A percentile compares a stretch with the other conserved stretches of the same genome.
Conservation (phyloP, 2,113 vertebrate genomes). For the Prionailurus viverrinus region DNA sequence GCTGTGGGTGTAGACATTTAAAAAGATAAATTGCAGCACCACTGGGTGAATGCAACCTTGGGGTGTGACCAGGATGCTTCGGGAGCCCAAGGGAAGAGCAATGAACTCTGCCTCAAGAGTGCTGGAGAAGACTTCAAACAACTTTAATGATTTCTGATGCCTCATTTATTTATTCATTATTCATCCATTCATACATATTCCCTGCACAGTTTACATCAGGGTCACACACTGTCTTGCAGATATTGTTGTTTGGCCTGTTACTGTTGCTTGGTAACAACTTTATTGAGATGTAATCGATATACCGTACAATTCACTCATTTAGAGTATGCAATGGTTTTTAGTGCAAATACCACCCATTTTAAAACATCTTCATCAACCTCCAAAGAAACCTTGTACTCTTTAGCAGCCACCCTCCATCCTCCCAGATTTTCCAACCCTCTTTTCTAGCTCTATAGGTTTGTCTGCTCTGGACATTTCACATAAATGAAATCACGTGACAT, state of each 20-base stretch:
- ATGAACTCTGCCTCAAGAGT: neutral
- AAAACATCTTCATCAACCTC: neutral
- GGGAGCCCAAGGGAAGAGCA: neutral
- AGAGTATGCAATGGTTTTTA: neutral
- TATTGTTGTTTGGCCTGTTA: neutral
- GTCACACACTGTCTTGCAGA: neutral
- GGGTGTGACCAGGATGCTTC: neutral
- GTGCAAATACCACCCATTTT: too few species aligned
- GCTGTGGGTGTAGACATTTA: neutral
- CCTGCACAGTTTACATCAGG: neutral
- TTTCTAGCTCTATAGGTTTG: neutral
- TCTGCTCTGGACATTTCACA: neutral
- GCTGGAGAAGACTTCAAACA: neutral
- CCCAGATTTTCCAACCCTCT: too few species aligned
- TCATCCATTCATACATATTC: neutral
- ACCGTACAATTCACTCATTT: neutral
- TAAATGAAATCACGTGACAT: neutral
- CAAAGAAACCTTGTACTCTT: neutral
- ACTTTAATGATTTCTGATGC: neutral
- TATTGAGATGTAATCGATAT: neutral
- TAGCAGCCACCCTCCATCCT: neutral
- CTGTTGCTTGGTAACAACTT: neutral
- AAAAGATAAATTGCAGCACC: neutral
- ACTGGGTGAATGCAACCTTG: neutral
- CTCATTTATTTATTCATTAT: neutral